Evolutionary conservation across 2,888 invertebrate genomes (phyloP), one percentile per base, ranked within the genome.

Genomic region (Limnephilus auricula): DNA sequence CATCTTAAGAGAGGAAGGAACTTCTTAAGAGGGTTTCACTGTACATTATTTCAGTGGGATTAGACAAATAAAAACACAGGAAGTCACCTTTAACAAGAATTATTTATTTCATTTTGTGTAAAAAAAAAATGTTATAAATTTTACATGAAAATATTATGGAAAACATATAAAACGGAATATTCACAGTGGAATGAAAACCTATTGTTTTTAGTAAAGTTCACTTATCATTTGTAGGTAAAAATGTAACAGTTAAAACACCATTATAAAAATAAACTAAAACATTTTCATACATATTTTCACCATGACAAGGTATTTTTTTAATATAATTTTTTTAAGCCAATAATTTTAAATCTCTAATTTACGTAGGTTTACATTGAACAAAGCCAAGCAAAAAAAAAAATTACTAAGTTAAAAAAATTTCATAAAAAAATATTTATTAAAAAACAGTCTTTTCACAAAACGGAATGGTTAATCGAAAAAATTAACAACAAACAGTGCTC

Each of bases 101-200:
- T 82, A 82, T 82, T 82, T 30, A 82, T 82, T 31, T 31, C 32
- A 65, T 65, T 18, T 32, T 82, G 80, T 82, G 80, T 82, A 82
- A 82, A 31, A 34, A n/a, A 79, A 82, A 82, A 32, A n/a, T 31
- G 32, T 31, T 82, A 32, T 32, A 82, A 32, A 82, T 32, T 85
- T 85, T 45, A 45, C 31, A 45, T 85, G 50, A 85, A 86, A 86
- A 86, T 50, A 85, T 85, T 82, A 32, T 32, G 65, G 65, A 83
- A 32, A 83, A 37, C 25, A 34, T 34, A 31, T 6, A 83, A 83
- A 86, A 86, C 65, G 86, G 86, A 86, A 86, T 86, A 86, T 86
- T 50, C 86, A 86, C 86, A 86, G n/a, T 65, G 86, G 86, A 86
- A 86, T 86, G 50, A 31, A 50, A 85, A 18, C 86, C 40, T 31